Evolutionary conservation across 2,888 invertebrate species (phyloP).

Genomic region (Eurytoma adleriae): DNA sequence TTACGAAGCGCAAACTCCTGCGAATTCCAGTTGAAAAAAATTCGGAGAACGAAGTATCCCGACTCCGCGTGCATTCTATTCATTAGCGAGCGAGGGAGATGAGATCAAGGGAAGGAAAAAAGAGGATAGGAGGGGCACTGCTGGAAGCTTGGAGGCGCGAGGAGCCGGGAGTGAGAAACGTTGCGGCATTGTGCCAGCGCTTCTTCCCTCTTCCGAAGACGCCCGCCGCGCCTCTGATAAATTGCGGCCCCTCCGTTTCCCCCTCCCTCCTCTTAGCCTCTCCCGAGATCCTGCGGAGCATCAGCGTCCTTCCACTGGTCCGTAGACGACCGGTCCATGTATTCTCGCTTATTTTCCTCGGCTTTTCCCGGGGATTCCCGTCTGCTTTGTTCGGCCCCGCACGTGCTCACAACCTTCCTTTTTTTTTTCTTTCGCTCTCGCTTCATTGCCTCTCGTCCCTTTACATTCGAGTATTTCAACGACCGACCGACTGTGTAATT

Average conservation of each 20-base stretch:
- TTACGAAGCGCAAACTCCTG: too few relatives aligned
- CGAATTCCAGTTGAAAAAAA: not conserved
- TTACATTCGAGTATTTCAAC: too few relatives aligned
- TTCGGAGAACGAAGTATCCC: too few relatives aligned
- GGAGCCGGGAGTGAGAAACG: conserved; percentile 3
- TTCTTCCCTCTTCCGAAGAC: conserved; percentile 10
- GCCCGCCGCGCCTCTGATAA: conserved; percentile 21
- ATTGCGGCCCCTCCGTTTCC: conserved; percentile 26
- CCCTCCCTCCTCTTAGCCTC: conserved; percentile 20
- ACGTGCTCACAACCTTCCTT: not conserved
- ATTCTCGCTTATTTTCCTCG: too few relatives aligned
- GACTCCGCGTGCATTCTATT: not conserved
- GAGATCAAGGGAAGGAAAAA: not conserved
- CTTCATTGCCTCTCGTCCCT: not conserved
- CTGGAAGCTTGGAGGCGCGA: conserved; percentile 12
- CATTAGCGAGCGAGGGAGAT: conserved; percentile 2
- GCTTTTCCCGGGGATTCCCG: too few relatives aligned
- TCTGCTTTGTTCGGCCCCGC: too few relatives aligned
- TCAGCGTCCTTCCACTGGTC: too few relatives aligned
- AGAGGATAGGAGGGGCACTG: not conserved
- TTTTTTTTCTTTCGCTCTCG: not conserved
- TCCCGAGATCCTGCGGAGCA: too few relatives aligned
- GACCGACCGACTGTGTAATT: too few relatives aligned
- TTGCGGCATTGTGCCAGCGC: conserved; percentile 38
- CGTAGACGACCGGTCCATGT: too few relatives aligned